phyloP scores from a whole-genome alignment of 2,888 invertebrate genomes.

The Drosophila aldrichi region DNA sequence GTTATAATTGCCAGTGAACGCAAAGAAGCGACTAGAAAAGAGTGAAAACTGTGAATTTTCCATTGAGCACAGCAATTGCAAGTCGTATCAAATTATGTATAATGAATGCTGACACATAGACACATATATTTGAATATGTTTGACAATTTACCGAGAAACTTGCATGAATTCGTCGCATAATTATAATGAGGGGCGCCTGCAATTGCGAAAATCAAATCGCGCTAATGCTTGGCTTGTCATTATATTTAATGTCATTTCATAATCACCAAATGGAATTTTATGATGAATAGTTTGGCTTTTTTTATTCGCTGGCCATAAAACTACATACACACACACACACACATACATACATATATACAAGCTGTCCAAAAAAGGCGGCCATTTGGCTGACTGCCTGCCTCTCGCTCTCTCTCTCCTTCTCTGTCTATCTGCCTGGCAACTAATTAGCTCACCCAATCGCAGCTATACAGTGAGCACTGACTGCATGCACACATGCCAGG shows the following conservation, averaged over 20 bases:
- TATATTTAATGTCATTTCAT: slow-evolving; percentile 47
- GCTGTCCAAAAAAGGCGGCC: slow-evolving; percentile 46
- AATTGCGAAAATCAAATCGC: slow-evolving; percentile 22
- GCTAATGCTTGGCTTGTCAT: slow-evolving; percentile 34
- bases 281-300: slow-evolving; percentile 32
- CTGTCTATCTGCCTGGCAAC: slow-evolving; percentile 29
- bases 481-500: slow-evolving; percentile 45
- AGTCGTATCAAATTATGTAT: not conserved
- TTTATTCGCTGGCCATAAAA: slow-evolving; percentile 9
- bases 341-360: not conserved
- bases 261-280: slow-evolving; percentile 39
- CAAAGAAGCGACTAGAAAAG: not conserved
- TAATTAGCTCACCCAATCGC: slow-evolving; percentile 40
- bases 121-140: not conserved
- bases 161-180: slow-evolving; percentile 1
- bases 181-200: slow-evolving; percentile 1
- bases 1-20: not conserved
- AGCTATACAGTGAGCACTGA: slow-evolving; percentile 12
- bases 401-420: slow-evolving; percentile 2
- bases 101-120: not conserved
- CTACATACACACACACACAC: not conserved
- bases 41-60: not conserved
- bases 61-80: not conserved
- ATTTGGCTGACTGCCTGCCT: slow-evolving; percentile 15
- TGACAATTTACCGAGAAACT: not conserved